phyloP scores from a whole-genome alignment of 1,140 invertebrate species.

The Drosophila mayri region DNA sequence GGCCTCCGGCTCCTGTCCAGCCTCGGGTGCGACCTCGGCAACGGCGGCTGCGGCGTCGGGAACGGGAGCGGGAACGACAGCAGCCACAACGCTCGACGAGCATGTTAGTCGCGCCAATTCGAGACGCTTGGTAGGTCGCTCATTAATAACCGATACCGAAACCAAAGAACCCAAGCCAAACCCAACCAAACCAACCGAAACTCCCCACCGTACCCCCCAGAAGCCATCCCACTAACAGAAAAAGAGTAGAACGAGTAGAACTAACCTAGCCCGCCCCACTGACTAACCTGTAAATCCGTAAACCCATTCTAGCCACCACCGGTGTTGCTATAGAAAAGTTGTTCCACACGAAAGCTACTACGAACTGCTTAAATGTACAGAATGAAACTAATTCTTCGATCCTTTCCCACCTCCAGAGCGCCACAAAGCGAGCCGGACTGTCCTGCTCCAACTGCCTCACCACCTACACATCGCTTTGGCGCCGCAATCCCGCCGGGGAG shows the following conservation, averaged over 20 bases:
- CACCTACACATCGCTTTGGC: constrained; percentile 94
- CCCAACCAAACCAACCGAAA: constrained; percentile 37
- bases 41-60: constrained; percentile 40
- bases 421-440: constrained; percentile 90
- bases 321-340: constrained; percentile 54
- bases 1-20: constrained; percentile 33
- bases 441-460: constrained; percentile 97
- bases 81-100: constrained; percentile 89
- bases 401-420: constrained; percentile 55
- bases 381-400: constrained; percentile 6
- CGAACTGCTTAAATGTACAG: background rate
- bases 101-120: constrained; percentile 84
- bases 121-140: constrained; percentile 84
- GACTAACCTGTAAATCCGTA: constrained; percentile 16
- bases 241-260: constrained; percentile 21
- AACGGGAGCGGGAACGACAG: constrained; percentile 88
- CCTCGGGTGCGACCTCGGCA: constrained; percentile 41
- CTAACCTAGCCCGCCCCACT: constrained; percentile 32
- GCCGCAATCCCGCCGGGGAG: constrained; percentile 93
- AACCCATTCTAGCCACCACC: background rate
- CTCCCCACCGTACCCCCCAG: constrained; percentile 2
- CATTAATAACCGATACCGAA: constrained; percentile 71
- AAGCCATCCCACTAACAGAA: constrained; percentile 28
- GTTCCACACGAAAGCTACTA: constrained; percentile 73
- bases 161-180: constrained; percentile 32